phyloP scores from a whole-genome alignment of 2,113 vertebrate species.

The Etheostoma spectabile region DNA sequence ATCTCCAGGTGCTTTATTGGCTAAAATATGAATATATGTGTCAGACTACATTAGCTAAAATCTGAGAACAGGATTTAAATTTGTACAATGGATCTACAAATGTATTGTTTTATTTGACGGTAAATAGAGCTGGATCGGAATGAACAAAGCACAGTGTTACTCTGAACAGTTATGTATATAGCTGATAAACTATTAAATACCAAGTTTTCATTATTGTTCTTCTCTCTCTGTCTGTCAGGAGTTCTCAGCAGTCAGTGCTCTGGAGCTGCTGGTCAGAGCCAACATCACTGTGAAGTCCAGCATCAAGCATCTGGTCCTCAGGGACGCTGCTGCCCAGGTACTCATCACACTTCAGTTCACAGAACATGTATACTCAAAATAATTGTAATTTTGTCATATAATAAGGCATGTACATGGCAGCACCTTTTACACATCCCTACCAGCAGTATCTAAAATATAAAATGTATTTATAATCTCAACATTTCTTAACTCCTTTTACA shows the following conservation, averaged over 20 bases:
- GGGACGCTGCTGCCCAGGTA: conserved; percentile 88
- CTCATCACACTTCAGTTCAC: background rate
- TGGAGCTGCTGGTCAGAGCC: conserved; percentile 90
- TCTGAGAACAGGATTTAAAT: background rate
- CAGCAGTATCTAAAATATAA: background rate
- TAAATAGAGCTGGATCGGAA: background rate
- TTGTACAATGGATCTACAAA: background rate
- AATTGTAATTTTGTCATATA: background rate
- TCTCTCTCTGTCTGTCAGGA: conserved; percentile 81
- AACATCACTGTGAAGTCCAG: conserved; percentile 92
- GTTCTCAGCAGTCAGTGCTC: conserved; percentile 86
- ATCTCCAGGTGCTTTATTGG: background rate
- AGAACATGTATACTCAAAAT: background rate
- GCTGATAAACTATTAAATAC: background rate
- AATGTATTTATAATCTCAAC: background rate
- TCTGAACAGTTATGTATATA: background rate
- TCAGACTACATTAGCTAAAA: background rate
- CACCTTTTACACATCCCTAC: background rate
- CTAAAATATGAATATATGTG: background rate
- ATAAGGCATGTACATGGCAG: background rate
- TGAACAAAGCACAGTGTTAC: background rate
- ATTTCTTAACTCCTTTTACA: background rate
- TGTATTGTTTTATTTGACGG: background rate
- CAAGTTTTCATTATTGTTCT: accelerated
- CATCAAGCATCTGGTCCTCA: conserved; percentile 89